phyloP scores from a whole-genome alignment of 2,113 vertebrate species.

The Cebidichthys violaceus region DNA sequence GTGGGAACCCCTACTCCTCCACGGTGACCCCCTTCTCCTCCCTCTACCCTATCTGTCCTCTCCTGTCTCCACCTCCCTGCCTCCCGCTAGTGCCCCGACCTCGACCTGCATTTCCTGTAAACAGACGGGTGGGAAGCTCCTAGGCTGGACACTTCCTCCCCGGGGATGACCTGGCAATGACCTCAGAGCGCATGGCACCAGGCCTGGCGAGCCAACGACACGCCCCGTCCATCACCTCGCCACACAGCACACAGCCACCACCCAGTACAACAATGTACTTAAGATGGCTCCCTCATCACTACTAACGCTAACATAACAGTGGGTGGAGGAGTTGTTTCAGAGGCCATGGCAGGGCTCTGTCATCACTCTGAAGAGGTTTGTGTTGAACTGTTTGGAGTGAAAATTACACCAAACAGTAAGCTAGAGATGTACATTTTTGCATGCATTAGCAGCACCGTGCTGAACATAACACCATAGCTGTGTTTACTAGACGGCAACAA shows the following conservation, averaged over 20 bases:
- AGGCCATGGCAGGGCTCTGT: conserved; percentile 52
- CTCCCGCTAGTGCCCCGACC: conserved; percentile 70
- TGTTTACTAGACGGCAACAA: conserved; percentile 9
- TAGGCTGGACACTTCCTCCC: conserved; percentile 88
- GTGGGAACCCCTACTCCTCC: conserved; percentile 64
- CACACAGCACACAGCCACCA: conserved; percentile 65
- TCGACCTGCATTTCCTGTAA: conserved; percentile 96
- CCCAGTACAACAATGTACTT: conserved; percentile 79
- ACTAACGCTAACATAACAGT: conserved; percentile 64
- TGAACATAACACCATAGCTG: not conserved
- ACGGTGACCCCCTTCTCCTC: conserved; percentile 62
- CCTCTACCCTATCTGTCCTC: conserved; percentile 69
- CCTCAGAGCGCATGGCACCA: conserved; percentile 82
- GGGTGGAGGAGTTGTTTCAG: conserved; percentile 62
- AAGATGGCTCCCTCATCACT: conserved; percentile 77
- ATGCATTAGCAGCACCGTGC: conserved; percentile 3
- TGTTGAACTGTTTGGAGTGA: conserved; percentile 28
- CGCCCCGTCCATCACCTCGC: conserved; percentile 81
- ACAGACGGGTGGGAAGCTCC: conserved; percentile 85
- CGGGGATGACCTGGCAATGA: conserved; percentile 90
- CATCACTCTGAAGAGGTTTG: conserved; percentile 50
- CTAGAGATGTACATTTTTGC: conserved; percentile 6
- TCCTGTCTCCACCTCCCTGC: conserved; percentile 55
- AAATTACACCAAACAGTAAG: conserved; percentile 30
- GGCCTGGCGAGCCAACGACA: conserved; percentile 76